Percentiles rank a stretch among this genome's conserved stretches.
These are phyloP conservation scores for Onthophagus sagittarius DNA, from an alignment of 2,888 invertebrate species.

Conservation along the genomic window DNA sequence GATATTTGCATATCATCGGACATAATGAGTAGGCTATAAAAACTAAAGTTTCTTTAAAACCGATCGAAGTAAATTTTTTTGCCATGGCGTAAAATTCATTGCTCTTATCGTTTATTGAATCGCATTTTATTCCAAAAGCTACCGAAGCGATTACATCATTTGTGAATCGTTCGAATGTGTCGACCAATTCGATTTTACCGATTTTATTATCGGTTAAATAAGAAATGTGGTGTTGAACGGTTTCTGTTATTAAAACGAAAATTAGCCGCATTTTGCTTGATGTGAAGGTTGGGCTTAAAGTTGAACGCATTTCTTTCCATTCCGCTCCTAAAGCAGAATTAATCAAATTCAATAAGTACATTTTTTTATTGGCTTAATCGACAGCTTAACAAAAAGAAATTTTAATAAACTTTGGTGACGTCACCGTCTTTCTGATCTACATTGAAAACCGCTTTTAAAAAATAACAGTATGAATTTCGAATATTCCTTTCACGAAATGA, in stretches of 20 bases:
- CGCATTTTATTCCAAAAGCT: conserved; percentile 51
- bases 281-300: conserved; percentile 38
- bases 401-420: too few species aligned
- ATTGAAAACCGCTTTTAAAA: too few species aligned
- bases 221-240: conserved; percentile 30
- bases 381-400: too few species aligned
- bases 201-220: conserved; percentile 23
- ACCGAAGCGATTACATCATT: conserved; percentile 52
- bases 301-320: conserved; percentile 37
- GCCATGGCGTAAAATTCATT: conserved; percentile 54
- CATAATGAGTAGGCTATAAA: conserved; percentile 8
- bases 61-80: conserved; percentile 46
- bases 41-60: conserved; percentile 13
- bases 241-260: conserved; percentile 34
- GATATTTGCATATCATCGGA: conserved; percentile 3
- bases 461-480: too few species aligned
- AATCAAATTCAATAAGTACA: too few species aligned
- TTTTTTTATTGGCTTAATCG: too few species aligned
- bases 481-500: too few species aligned
- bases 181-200: conserved; percentile 45
- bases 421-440: too few species aligned
- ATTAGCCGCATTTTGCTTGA: conserved; percentile 39
- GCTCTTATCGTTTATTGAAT: conserved; percentile 50
- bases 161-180: conserved; percentile 47
- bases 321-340: conserved; percentile 29